These are phyloP conservation scores for Galaxias olidus DNA, from an alignment of 2,797 vertebrate genomes.

Conservation along the genomic window DNA sequence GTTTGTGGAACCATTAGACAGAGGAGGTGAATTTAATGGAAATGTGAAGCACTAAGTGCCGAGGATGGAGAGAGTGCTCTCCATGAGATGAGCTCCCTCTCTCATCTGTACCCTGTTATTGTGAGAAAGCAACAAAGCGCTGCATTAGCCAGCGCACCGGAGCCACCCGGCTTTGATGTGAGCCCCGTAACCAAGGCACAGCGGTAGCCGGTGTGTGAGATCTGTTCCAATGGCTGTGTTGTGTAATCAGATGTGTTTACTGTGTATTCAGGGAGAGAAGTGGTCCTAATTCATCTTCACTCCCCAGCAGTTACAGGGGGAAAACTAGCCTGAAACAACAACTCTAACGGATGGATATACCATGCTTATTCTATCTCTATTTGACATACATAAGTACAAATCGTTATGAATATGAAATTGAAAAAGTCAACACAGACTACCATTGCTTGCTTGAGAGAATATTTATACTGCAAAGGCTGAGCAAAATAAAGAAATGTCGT, in stretches of 20 bases:
- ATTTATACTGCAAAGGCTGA: too few species aligned
- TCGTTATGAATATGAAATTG: too few species aligned
- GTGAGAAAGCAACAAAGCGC: slow-evolving; percentile 77
- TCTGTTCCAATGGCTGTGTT: slow-evolving; percentile 71
- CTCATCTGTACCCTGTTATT: slow-evolving; percentile 80
- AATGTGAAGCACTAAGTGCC: slow-evolving; percentile 77
- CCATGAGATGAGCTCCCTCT: slow-evolving; percentile 63
- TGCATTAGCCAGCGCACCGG: slow-evolving; percentile 76
- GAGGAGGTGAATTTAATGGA: slow-evolving; percentile 78
- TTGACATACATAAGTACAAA: slow-evolving; percentile 24
- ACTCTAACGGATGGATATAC: slow-evolving; percentile 45
- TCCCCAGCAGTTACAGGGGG: slow-evolving; percentile 50
- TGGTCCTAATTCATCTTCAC: slow-evolving; percentile 66
- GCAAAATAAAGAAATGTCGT: too few species aligned
- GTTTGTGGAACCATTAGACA: slow-evolving; percentile 70
- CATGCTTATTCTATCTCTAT: slow-evolving; percentile 53
- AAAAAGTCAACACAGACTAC: too few species aligned
- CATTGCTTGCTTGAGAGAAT: too few species aligned
- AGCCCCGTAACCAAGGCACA: slow-evolving; percentile 69
- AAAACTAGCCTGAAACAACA: slow-evolving; percentile 34
- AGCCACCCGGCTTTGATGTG: slow-evolving; percentile 78
- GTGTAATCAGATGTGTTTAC: slow-evolving; percentile 76
- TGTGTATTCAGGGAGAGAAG: slow-evolving; percentile 72
- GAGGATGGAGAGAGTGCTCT: slow-evolving; percentile 70
- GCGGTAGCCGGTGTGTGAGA: slow-evolving; percentile 70